Evolutionary conservation across 2,113 vertebrate genomes (phyloP).

Genomic region (Manacus vitellinus): DNA sequence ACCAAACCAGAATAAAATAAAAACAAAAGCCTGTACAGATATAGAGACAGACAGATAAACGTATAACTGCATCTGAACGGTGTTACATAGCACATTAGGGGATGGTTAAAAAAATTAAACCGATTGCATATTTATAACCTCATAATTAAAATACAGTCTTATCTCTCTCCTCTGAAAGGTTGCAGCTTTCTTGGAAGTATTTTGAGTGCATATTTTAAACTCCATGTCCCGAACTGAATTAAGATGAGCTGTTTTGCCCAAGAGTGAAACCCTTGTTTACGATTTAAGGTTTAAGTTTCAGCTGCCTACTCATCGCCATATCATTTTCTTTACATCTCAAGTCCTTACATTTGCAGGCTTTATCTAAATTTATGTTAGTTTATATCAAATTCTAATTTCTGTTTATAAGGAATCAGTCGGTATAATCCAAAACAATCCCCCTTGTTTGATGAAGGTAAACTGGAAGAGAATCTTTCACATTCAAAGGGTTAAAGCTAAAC

Average conservation of each 20-base stretch:
- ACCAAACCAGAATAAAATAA: background rate
- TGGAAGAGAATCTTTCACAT: conserved; percentile 5
- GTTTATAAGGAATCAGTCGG: background rate
- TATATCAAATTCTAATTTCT: background rate
- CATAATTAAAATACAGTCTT: conserved; percentile 50
- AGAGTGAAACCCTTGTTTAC: background rate
- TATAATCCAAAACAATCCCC: conserved; percentile 1
- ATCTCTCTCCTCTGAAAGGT: conserved; percentile 37
- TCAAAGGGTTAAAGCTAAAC: conserved; percentile 51
- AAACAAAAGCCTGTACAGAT: background rate
- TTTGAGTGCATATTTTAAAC: conserved; percentile 41
- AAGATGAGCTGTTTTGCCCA: conserved; percentile 23
- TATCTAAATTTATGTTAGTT: background rate
- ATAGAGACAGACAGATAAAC: background rate
- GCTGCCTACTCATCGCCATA: background rate
- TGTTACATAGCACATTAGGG: background rate
- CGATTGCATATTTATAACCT: conserved; percentile 23
- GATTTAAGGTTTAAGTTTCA: conserved; percentile 30
- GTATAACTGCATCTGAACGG: background rate
- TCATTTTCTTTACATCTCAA: background rate
- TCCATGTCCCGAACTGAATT: background rate
- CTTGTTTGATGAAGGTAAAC: conserved; percentile 4
- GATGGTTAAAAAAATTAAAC: conserved; percentile 12
- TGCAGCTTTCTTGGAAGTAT: conserved; percentile 50
- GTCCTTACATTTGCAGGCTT: background rate